These are phyloP conservation scores for Sorex fumeus DNA, from an alignment of 2,113 vertebrate genomes.

Conservation along the genomic window DNA sequence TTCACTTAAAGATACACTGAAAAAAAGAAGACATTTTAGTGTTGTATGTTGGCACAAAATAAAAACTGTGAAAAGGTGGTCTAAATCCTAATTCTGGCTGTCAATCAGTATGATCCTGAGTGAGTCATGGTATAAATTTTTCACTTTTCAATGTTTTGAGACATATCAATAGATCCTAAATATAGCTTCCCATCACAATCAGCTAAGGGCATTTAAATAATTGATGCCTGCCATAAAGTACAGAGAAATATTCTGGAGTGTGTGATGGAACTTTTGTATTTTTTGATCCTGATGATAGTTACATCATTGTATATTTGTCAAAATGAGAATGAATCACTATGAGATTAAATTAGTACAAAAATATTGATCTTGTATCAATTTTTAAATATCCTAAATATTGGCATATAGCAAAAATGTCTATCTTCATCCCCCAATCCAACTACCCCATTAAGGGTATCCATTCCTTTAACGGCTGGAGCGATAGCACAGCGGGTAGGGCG, in stretches of 20 bases:
- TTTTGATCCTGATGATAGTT: not conserved
- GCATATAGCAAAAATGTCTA: not conserved
- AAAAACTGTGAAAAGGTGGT: not conserved
- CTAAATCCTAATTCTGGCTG: not conserved
- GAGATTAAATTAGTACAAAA: too few relatives aligned
- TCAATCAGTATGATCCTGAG: not conserved
- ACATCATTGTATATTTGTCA: not conserved
- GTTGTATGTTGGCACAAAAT: not conserved
- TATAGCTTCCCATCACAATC: not conserved
- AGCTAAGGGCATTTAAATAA: not conserved
- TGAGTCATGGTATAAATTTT: not conserved
- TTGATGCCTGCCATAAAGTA: not conserved
- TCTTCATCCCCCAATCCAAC: not conserved
- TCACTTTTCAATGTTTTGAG: not conserved
- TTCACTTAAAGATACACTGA: not conserved
- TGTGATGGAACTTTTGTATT: not conserved
- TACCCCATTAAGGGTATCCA: not conserved
- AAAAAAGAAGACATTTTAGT: not conserved
- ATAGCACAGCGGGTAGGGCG: too few relatives aligned
- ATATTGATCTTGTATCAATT: too few relatives aligned
- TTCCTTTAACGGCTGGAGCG: too few relatives aligned
- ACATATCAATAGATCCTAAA: not conserved
- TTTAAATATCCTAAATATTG: not conserved
- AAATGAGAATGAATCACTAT: not conserved
- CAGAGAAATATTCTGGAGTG: rapidly evolving